Conservation (phyloP, 2,888 invertebrate species). For the Phrixothrix hirtus region DNA sequence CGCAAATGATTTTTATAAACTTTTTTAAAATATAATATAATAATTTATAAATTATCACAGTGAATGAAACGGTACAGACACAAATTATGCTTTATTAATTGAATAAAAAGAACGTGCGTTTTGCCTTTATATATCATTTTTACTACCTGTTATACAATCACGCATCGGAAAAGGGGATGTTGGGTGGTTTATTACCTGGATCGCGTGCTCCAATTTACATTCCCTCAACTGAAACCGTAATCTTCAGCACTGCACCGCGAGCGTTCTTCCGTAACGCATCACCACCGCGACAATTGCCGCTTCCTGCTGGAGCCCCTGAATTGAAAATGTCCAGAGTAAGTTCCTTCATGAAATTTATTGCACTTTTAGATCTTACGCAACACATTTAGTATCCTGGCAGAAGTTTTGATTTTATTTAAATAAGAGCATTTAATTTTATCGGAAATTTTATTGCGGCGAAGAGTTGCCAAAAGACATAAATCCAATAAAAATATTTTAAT, state of each 20-base stretch:
- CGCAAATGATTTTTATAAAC: too few relatives aligned
- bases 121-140: constrained; percentile 4
- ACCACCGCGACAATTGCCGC: constrained; percentile 46
- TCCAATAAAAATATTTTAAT: background rate
- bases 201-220: constrained; percentile 54
- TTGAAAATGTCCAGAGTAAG: constrained; percentile 42
- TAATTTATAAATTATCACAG: background rate
- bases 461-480: too few relatives aligned
- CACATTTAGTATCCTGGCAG: too few relatives aligned
- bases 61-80: background rate
- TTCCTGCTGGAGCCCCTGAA: constrained; percentile 38
- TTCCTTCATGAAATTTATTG: constrained; percentile 1
- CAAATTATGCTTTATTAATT: background rate
- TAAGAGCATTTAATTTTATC: too few relatives aligned
- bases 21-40: too few relatives aligned
- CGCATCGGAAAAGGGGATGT: constrained; percentile 36
- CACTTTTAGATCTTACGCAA: background rate
- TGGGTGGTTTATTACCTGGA: constrained; percentile 47
- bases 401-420: too few relatives aligned
- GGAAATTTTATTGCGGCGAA: too few relatives aligned
- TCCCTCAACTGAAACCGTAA: constrained; percentile 41
- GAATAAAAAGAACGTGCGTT: background rate
- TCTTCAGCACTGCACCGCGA: constrained; percentile 44
- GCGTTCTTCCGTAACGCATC: constrained; percentile 43
- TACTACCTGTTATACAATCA: constrained; percentile 8